These are phyloP conservation scores for Heliconius cydno DNA, from an alignment of 2,888 invertebrate genomes.

Conservation along the genomic window DNA sequence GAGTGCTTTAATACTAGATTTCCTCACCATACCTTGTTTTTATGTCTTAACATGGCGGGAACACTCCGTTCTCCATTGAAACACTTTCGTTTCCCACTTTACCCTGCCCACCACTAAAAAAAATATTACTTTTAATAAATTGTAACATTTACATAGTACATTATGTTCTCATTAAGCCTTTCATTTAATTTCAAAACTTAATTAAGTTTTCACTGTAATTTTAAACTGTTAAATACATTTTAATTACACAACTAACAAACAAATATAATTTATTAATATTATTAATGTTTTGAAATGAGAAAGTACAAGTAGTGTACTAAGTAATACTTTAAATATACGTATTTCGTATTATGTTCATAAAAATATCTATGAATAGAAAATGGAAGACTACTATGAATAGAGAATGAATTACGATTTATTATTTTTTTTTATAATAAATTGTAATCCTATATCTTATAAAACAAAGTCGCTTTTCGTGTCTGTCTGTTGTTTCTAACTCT, in stretches of 20 bases:
- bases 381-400: not conserved
- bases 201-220: not conserved
- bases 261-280: too few relatives aligned
- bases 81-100: too few relatives aligned
- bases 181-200: conserved; percentile 3
- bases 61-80: too few relatives aligned
- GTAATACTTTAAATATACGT: not conserved
- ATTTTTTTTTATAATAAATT: too few relatives aligned
- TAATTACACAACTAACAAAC: not conserved
- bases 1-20: too few relatives aligned
- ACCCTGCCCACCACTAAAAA: not conserved
- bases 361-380: not conserved
- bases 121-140: not conserved
- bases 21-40: too few relatives aligned
- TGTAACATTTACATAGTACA: not conserved
- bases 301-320: too few relatives aligned
- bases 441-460: too few relatives aligned
- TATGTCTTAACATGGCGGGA: too few relatives aligned
- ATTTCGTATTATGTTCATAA: not conserved
- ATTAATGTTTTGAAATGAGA: too few relatives aligned
- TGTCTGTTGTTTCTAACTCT: too few relatives aligned
- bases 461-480: too few relatives aligned
- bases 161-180: conserved; percentile 9
- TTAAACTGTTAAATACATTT: not conserved
- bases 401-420: not conserved